Evolutionary conservation across 2,797 vertebrate genomes (phyloP).

Genomic region (Pelobates cultripes): DNA sequence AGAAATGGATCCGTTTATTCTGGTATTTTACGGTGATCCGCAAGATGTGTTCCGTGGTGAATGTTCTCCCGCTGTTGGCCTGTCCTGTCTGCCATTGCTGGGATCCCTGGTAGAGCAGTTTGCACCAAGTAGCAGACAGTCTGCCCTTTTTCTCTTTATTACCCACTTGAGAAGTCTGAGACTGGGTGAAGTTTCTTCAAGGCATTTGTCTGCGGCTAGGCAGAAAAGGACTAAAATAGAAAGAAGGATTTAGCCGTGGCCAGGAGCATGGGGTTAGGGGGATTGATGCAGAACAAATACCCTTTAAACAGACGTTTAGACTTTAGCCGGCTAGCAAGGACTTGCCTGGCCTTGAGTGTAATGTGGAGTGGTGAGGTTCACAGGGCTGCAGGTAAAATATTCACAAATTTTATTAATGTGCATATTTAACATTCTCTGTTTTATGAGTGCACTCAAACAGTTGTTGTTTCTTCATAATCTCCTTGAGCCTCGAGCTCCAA

Average conservation of each 20-base stretch:
- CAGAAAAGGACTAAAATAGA: conserved; percentile 7
- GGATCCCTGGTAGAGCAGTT: background rate
- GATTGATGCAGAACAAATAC: conserved; percentile 21
- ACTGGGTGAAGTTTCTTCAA: background rate
- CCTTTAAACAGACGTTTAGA: conserved; percentile 18
- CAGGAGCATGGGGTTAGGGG: background rate
- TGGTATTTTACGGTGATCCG: too few relatives aligned
- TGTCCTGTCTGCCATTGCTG: background rate
- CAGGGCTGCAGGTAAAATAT: conserved; percentile 35
- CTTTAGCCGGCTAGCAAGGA: conserved; percentile 15
- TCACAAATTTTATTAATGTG: conserved; percentile 3
- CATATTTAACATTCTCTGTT: conserved; percentile 43
- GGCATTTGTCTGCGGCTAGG: background rate
- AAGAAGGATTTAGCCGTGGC: conserved; percentile 12
- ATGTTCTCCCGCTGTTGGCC: too few relatives aligned
- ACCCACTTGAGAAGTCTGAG: background rate
- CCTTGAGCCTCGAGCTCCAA: conserved; percentile 11
- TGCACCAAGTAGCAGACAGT: background rate
- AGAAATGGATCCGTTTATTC: too few relatives aligned
- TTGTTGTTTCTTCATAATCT: conserved; percentile 18
- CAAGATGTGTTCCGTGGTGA: too few relatives aligned
- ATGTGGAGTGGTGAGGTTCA: conserved; percentile 13
- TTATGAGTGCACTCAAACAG: conserved; percentile 12
- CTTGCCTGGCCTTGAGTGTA: conserved; percentile 24
- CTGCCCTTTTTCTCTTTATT: background rate